Evolutionary conservation across 1,140 invertebrate species (phyloP), one percentile per base, ranked within the genome.

Genomic region (Adelges cooleyi): DNA sequence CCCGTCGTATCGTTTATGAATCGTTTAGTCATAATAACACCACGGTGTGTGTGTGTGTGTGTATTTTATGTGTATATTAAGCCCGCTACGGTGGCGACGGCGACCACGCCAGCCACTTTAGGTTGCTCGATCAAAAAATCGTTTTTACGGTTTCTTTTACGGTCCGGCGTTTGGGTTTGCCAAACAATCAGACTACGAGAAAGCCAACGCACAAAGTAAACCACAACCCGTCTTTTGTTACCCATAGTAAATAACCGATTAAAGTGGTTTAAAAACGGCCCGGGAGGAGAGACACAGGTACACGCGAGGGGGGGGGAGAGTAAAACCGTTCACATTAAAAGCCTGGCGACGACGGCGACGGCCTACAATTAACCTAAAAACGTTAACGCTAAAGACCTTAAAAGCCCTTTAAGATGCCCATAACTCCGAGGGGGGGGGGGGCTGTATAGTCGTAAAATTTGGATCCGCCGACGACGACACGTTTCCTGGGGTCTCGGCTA

Each of bases 371-470:
- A 59, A 59, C 54, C 23, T 46, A 44, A 44, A 59, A 54, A 54
- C 52, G 20, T 40, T 54, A 40, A 40, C 23, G 52, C 52, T 33
- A 33, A n/a, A n/a, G 54, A 59, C 38, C 17, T 59, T 59, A 44
- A 59, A 56, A 59, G 54, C 54, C 44, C 54, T 62, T 29, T 29
- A 62, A 48, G 42, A 62, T 33, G 42, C 56, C n/a, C 54, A 59
- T 59, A 48, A 62, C 56, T 48, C 18, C 20, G 18, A 2, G n/a
- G 9, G 40, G 13, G 13, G 40, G 3, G 4, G 1, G 22, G 38
- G n/a, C n/a, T n/a, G n/a, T n/a, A 33, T 33, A 48, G 56, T 62
- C 56, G 38, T 62, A 62, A 62, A 62, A 46, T 46, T 48, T 42
- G 56, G 56, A 62, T 62, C 27, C 56, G 17, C 42, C 17, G 29